Evolutionary conservation across 1,140 invertebrate genomes (phyloP).

Genomic region (Frieseomelitta varia): DNA sequence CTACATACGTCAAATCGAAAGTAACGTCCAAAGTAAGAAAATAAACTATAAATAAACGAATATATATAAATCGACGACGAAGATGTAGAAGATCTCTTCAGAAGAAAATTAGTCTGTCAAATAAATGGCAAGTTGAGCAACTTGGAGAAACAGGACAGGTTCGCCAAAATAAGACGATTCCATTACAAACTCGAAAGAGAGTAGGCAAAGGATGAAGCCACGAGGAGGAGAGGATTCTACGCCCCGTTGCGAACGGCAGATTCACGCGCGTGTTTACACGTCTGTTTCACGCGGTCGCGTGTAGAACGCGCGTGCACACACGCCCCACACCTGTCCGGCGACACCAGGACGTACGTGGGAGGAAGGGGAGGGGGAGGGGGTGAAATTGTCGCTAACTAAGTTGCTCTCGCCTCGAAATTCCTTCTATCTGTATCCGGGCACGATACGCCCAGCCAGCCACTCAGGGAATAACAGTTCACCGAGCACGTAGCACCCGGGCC

Average conservation of each 20-base stretch:
- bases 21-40: no score
- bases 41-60: no score
- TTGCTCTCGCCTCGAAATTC: constrained; percentile 70
- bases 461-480: constrained; percentile 30
- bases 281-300: constrained; percentile 47
- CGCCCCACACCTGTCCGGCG: constrained; percentile 52
- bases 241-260: constrained; percentile 50
- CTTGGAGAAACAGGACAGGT: constrained; percentile 20
- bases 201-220: constrained; percentile 25
- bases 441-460: not conserved
- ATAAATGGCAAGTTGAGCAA: not conserved
- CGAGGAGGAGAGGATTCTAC: constrained; percentile 36
- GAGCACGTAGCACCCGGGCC: constrained; percentile 5
- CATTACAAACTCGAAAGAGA: constrained; percentile 35
- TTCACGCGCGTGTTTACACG: constrained; percentile 59
- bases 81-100: no score
- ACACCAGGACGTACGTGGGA: constrained; percentile 14
- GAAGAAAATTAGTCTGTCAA: no score
- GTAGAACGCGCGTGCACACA: constrained; percentile 33
- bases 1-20: no score
- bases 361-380: not conserved
- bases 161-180: not conserved
- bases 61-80: no score
- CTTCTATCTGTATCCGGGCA: constrained; percentile 57
- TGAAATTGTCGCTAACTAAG: constrained; percentile 70